phyloP scores from a whole-genome alignment of 2,113 vertebrate species.

The Cacatua alba region DNA sequence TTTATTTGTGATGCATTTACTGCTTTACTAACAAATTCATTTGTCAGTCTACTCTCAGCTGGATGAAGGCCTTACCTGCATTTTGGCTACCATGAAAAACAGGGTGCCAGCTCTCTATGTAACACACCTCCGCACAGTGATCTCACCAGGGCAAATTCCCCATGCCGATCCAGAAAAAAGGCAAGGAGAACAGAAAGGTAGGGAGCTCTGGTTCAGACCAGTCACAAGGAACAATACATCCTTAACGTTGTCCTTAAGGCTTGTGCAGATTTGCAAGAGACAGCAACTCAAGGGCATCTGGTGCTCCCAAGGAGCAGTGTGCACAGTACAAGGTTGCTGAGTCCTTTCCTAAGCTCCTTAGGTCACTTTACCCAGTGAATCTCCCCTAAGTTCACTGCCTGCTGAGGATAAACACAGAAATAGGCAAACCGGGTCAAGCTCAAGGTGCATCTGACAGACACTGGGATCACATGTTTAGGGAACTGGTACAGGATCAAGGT shows the following conservation, averaged over 20 bases:
- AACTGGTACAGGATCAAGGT: background rate
- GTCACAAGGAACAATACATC: background rate
- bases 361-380: background rate
- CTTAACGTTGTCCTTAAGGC: background rate
- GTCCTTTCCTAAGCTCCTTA: slow-evolving; percentile 31
- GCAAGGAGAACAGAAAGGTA: background rate
- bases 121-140: background rate
- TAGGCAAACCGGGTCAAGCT: background rate
- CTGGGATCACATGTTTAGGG: background rate
- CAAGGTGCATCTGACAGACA: background rate
- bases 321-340: background rate
- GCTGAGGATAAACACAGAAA: slow-evolving; percentile 28
- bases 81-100: background rate
- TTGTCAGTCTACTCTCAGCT: background rate
- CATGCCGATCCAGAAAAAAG: background rate
- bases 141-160: background rate
- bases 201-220: background rate
- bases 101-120: background rate
- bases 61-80: background rate
- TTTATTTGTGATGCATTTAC: background rate
- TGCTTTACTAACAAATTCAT: background rate
- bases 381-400: background rate
- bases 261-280: background rate
- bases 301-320: background rate
- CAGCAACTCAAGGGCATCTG: background rate